Conservation (phyloP, 2,888 invertebrate genomes). For the Lacanobia wlatinum region DNA sequence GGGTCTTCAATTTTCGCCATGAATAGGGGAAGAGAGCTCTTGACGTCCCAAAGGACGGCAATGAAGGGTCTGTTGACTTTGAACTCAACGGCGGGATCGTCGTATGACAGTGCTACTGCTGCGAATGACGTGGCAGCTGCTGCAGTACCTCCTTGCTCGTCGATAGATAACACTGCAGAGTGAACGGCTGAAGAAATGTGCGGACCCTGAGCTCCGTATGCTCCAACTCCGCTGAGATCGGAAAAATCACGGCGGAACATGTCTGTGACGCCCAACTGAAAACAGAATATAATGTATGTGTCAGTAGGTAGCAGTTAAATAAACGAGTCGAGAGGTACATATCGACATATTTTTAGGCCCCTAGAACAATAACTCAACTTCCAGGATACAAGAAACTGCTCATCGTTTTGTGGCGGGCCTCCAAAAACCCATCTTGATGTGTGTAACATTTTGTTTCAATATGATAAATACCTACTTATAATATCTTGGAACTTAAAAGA, state of each 20-base stretch:
- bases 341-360: too few species aligned
- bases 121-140: conserved; percentile 85
- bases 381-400: neutral
- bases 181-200: conserved; percentile 87
- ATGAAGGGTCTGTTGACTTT: conserved; percentile 88
- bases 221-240: conserved; percentile 80
- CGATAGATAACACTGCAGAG: conserved; percentile 87
- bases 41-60: conserved; percentile 86
- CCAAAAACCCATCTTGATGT: neutral
- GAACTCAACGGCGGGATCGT: conserved; percentile 79
- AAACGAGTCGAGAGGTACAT: too few species aligned
- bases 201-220: conserved; percentile 70
- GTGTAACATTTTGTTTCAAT: neutral
- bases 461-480: neutral
- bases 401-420: neutral
- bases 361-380: neutral
- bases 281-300: conserved; percentile 34
- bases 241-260: conserved; percentile 80
- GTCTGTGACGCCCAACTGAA: conserved; percentile 86
- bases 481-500: neutral
- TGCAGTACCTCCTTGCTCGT: conserved; percentile 88
- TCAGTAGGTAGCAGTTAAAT: too few species aligned
- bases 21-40: conserved; percentile 85
- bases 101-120: conserved; percentile 87
- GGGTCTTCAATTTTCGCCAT: conserved; percentile 88